Base-by-base conservation (phyloP, 2,113 vertebrate species). In the Pteruthius melanotis region DNA sequence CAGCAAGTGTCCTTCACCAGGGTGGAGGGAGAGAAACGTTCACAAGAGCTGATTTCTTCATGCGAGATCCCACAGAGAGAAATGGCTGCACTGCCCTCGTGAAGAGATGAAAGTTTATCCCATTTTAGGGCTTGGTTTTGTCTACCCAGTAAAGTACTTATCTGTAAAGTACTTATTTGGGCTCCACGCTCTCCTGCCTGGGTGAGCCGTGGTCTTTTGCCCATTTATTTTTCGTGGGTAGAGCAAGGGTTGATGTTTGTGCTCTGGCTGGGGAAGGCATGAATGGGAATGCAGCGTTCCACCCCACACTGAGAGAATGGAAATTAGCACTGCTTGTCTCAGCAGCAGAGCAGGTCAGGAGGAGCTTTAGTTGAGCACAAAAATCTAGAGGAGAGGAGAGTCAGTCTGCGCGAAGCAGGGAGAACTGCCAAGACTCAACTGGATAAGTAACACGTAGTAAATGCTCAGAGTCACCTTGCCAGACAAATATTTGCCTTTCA, bases 401-500 rank as follows among this genome's bases (percentile, higher is more conserved):
- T 81, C 33, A 19, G 79, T 26, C 83, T 86, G 59, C 26, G 27
- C 31, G n/a, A 95, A 76, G 60, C 22, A 69, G 92, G 74, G 92
- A 92, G 96, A 57, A 53, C 90, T 96, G 95, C 96, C 96, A 97
- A 94, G 92, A 54, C 90, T 96, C 96, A 68, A 75, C 92, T 96
- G 96, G 74, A 81, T 92, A 96, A 93, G 93, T 84, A 95, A 97
- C 95, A 93, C 19, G 3, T 93, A 96, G 92, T 97, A 97, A 96
- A 96, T 93, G 83, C 92, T 95, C 30, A 52, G 89, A 94, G 87
- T 97, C 94, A 96, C 90, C 89, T 93, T 95, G 89, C 96, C 96
- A 97, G 93, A 92, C 89, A 95, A 96, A 97, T 94, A 90, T 93
- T 95, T 95, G 93, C 82, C 80, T 97, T 97, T 97, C 83, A 78